Evolutionary conservation across 2,113 vertebrate species (phyloP).

Genomic region (Campylomormyrus tamandua): DNA sequence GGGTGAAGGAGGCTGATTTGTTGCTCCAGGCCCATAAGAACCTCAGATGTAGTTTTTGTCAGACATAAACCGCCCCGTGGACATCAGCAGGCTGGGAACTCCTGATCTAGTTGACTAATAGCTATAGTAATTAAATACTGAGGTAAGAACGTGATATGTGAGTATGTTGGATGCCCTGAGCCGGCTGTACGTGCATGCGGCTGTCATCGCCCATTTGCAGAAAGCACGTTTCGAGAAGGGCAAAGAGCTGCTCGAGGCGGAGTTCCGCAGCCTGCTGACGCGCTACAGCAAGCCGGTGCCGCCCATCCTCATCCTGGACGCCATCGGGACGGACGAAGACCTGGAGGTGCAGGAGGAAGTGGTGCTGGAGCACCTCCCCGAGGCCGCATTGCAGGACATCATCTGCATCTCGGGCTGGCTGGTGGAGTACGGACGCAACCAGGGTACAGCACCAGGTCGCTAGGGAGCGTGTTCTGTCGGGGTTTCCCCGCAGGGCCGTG

Average conservation of each 20-base stretch:
- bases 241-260: conserved; percentile 86
- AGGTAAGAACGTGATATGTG: neutral
- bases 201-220: conserved; percentile 33
- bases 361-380: conserved; percentile 82
- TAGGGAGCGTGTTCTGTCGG: neutral
- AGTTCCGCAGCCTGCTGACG: conserved; percentile 85
- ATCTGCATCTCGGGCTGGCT: conserved; percentile 90
- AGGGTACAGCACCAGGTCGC: conserved; percentile 59
- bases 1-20: neutral
- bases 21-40: neutral
- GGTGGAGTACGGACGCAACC: conserved; percentile 89
- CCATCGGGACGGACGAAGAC: conserved; percentile 80
- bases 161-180: neutral
- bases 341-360: conserved; percentile 82
- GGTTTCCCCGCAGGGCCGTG: neutral
- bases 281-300: conserved; percentile 88
- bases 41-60: neutral
- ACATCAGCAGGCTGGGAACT: neutral
- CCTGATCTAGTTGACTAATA: neutral
- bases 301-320: conserved; percentile 86
- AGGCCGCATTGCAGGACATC: conserved; percentile 77
- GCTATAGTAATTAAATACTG: neutral
- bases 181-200: neutral
- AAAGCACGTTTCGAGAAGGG: conserved; percentile 92
- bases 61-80: neutral